Evolutionary conservation across 2,113 vertebrate species (phyloP), one percentile per base, ranked within the genome.

Genomic region (Gymnarchus niloticus): DNA sequence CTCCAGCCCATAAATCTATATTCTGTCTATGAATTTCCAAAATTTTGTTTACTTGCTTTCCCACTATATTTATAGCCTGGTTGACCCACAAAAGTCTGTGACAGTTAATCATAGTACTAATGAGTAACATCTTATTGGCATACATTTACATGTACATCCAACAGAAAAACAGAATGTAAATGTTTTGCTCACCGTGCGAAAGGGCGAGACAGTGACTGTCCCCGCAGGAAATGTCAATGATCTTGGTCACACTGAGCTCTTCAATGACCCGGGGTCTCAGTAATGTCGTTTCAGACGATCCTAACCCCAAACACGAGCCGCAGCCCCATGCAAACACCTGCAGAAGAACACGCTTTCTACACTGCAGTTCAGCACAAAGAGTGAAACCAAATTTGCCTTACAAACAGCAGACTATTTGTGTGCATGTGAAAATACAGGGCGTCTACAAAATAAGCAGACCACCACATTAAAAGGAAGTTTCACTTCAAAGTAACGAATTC

Each of bases 291-390:
- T 99, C 98, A 3, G 98, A 98, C 9, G 98, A 99, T 86, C 98
- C 98, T 28, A 97, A 99, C 28, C 98, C 98, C 4, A 99, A 94
- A 92, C 98, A 99, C 0, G 98, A 98, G 23, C 98, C 98, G 21
- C 98, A 99, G 76, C 98, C 98, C 98, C 98, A 99, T 0, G 98
- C 97, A 82, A 98, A 98, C 85, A 99, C 97, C 98, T 99, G 83
- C 12, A 89, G 89, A 0, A 86, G 37, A 87, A 0, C 89, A 54
- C 14, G 52, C 52, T 14, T 7, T 54, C 52, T n/a, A 3, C 8
- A 46, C 44, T 37, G 41, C 7, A 6, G 65, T 33, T 73, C 65
- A 41, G 6, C 41, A 73, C 33, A 73, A 19, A 73, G 3, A 73
- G 19, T 73, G 17, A 12, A 41, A 41, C 10, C 19, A 17, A 69